Evolutionary conservation across 2,888 invertebrate species (phyloP), one percentile per base, ranked within the genome.

Genomic region (Zygothrica quintamaculata): DNA sequence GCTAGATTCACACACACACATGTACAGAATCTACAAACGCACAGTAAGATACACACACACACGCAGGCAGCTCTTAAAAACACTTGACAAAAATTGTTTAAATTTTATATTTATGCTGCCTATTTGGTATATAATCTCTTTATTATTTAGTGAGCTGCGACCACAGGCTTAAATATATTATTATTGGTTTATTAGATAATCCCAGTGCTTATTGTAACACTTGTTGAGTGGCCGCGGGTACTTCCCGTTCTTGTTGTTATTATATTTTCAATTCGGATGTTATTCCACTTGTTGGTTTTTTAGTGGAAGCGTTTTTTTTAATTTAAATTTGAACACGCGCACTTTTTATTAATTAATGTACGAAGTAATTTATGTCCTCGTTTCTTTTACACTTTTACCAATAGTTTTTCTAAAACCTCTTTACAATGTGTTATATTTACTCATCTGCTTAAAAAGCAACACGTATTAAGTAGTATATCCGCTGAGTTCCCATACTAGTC

Each of bases 101-200:
- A 68, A 64, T 72, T 68, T 55, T 60, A 56, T 74, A 68, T 61
- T 61, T 76, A 58, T 67, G 52, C 59, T 71, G 75, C 59, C 75
- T 68, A 53, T 73, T 59, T 66, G 57, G 40, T 62, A 55, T 69
- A 68, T 79, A 65, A 65, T 72, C 61, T 74, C 44, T 66, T 43
- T 65, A 64, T 72, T 67, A 48, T 67, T 59, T 51, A 50, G 39
- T 36, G 59, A 61, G 51, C 46, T 61, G 40, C 33, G 50, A 36
- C 29, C 15, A 33, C 52, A 43, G 57, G 48, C 58, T 70, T 31
- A 31, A 47, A 31, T 43, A 50, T 42, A 46, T 43, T 68, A 46
- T 51, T 68, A 78, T 87, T 78, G 67, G 71, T 70, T 78, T 86
- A 78, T 84, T 85, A 88, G 84, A 84, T 84, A 87, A 84, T 84